A percentile compares a stretch with the other conserved stretches of the same genome.
phyloP scores from a whole-genome alignment of 1,140 invertebrate species.

The Diuraphis noxia region DNA sequence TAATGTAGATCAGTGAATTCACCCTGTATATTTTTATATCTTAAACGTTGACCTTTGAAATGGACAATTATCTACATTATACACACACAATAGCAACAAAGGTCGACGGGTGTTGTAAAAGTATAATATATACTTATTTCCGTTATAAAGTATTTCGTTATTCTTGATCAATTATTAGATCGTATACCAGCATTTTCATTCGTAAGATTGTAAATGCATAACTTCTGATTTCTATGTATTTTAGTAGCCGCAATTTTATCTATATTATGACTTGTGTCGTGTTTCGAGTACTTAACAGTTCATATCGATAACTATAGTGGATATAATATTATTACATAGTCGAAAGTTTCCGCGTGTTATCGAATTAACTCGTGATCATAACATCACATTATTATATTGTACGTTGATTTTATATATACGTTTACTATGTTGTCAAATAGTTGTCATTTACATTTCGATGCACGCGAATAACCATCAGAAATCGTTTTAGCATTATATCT shows the following conservation, averaged over 20 bases:
- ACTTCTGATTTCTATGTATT: neutral
- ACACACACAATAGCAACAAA: neutral
- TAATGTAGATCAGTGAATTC: neutral
- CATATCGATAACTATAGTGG: neutral
- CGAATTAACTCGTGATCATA: neutral
- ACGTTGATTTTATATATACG: neutral
- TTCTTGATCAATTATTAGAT: neutral
- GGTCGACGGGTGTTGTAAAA: neutral
- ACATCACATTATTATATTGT: neutral
- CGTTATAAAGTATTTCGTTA: neutral
- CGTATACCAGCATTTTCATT: neutral
- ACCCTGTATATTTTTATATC: neutral
- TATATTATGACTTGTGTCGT: neutral
- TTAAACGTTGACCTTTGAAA: neutral
- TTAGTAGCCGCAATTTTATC: neutral
- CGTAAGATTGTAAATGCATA: neutral
- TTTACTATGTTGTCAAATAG: neutral
- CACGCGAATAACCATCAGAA: neutral
- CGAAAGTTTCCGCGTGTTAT: conserved; percentile 28
- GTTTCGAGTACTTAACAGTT: neutral
- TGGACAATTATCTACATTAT: neutral
- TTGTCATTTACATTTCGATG: neutral
- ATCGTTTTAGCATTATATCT: neutral
- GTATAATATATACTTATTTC: neutral
- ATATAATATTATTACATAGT: neutral